Conservation (phyloP, 2,888 invertebrate species). For the Volucella inflata region DNA sequence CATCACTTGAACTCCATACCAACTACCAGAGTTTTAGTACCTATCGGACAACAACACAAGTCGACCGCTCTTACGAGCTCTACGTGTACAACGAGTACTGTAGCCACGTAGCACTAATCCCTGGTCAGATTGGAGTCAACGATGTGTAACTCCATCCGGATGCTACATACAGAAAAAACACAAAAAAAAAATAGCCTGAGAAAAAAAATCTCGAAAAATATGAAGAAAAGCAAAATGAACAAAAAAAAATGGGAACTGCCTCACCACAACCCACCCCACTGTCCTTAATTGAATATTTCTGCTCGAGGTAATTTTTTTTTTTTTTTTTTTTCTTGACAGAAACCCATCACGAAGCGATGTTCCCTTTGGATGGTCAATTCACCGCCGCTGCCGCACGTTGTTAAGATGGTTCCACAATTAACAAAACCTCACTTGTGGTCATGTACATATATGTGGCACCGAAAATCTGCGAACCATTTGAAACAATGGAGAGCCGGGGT, state of each 20-base stretch:
- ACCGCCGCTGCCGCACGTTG: slow-evolving; percentile 23
- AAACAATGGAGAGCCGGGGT: slow-evolving; percentile 52
- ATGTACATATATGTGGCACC: slow-evolving; percentile 60
- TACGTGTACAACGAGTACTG: not conserved
- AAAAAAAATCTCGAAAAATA: slow-evolving; percentile 15
- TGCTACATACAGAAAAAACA: slow-evolving; percentile 5
- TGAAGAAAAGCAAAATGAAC: slow-evolving; percentile 2
- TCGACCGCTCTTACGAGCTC: slow-evolving; percentile 38
- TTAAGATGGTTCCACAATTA: slow-evolving; percentile 64
- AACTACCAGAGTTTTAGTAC: slow-evolving; percentile 3
- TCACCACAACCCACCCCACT: slow-evolving; percentile 2
- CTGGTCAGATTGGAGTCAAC: slow-evolving; percentile 69
- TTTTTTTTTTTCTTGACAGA: not conserved
- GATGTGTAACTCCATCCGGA: slow-evolving; percentile 66
- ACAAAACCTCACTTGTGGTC: slow-evolving; percentile 71
- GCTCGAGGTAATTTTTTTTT: slow-evolving; percentile 13
- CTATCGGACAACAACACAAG: slow-evolving; percentile 30
- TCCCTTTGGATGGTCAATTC: slow-evolving; percentile 38
- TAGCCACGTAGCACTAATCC: slow-evolving; percentile 67
- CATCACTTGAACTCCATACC: slow-evolving; percentile 30
- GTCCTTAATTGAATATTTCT: slow-evolving; percentile 65
- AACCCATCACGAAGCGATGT: slow-evolving; percentile 5
- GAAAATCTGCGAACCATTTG: slow-evolving; percentile 58
- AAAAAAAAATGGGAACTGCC: not conserved
- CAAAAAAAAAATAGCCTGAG: slow-evolving; percentile 37